Base-by-base conservation (phyloP, 2,797 vertebrate species). In the Arctocebus calabarensis region DNA sequence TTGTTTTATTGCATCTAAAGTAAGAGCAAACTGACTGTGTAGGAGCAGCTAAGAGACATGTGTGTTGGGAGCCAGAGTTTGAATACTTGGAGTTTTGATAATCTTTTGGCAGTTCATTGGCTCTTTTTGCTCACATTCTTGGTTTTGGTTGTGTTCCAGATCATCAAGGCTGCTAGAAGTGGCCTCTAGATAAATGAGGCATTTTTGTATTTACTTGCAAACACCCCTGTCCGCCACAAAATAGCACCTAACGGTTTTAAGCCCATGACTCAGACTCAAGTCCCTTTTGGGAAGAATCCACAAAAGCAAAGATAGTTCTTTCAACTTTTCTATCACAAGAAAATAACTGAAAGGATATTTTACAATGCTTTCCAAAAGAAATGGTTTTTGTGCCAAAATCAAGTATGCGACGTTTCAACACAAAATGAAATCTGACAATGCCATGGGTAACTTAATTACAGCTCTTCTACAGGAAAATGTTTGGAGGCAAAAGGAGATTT, bases 321-420 rank as follows among this genome's bases (percentile, higher is more conserved):
- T 66, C 29, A 71, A 52, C 74, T 89, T 94, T 94, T 61, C 61
- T 70, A 48, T 37, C 77, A 25, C 7, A 94, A 86, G 84, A 93
- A 87, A 96, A 85, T 11, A 88, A 19, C 64, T n/a, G 29, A 84
- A 95, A 93, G 45, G 43, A 66, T 70, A 85, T 83, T 95, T 95
- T 94, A 94, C 12, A 71, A 88, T 6, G n/a, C 37, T 87, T 82
- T 91, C 83, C 93, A 94, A 83, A 97, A 94, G 70, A 92, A 94
- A 79, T 68, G 17, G 20, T 94, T 83, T 88, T 73, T 64, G 45
- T 37, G 84, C 96, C 95, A 96, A 94, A 90, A 86, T 84, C 64
- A 70, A 84, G 43, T 89, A 81, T 20, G 74, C 96, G 93, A 96
- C 71, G 77, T 87, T 95, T 94, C 75, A 87, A 78, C 64, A 89